Evolutionary conservation across 2,888 invertebrate genomes (phyloP).

Genomic region (Dynastes hyllus): DNA sequence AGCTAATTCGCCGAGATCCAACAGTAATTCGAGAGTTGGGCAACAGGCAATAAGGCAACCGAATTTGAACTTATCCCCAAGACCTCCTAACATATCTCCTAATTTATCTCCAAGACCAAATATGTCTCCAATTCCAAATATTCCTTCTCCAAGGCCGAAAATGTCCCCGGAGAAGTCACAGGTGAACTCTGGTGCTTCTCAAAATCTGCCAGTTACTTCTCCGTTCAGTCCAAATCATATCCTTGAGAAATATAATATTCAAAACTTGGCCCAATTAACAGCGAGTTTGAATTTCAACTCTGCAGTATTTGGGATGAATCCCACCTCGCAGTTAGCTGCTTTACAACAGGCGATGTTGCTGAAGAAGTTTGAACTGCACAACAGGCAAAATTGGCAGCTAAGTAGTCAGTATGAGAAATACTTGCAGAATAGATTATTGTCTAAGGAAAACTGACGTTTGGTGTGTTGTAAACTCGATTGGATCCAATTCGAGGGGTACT

Average conservation of each 20-base stretch:
- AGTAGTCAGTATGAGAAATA: conserved; percentile 44
- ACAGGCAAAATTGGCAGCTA: conserved; percentile 66
- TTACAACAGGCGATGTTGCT: conserved; percentile 69
- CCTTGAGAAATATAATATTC: conserved; percentile 69
- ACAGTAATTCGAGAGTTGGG: background rate
- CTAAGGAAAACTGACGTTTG: conserved; percentile 51
- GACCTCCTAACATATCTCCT: conserved; percentile 14
- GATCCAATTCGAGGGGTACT: background rate
- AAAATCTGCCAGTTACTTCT: background rate
- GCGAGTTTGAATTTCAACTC: conserved; percentile 68
- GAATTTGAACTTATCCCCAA: conserved; percentile 19
- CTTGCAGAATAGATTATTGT: conserved; percentile 39
- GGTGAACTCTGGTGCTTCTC: conserved; percentile 24
- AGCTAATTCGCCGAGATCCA: conserved; percentile 23
- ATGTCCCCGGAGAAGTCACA: conserved; percentile 29
- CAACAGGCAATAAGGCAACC: background rate
- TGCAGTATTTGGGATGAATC: conserved; percentile 52
- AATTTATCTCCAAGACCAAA: conserved; percentile 41
- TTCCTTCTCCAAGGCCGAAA: conserved; percentile 25
- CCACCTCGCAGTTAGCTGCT: conserved; percentile 61
- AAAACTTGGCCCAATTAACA: conserved; percentile 69
- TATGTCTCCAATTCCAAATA: conserved; percentile 49
- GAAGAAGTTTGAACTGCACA: conserved; percentile 69
- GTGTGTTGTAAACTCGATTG: conserved; percentile 1
- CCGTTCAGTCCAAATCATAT: conserved; percentile 63